These are phyloP conservation scores for Verasper variegatus DNA, from an alignment of 2,113 vertebrate species.

Conservation along the genomic window DNA sequence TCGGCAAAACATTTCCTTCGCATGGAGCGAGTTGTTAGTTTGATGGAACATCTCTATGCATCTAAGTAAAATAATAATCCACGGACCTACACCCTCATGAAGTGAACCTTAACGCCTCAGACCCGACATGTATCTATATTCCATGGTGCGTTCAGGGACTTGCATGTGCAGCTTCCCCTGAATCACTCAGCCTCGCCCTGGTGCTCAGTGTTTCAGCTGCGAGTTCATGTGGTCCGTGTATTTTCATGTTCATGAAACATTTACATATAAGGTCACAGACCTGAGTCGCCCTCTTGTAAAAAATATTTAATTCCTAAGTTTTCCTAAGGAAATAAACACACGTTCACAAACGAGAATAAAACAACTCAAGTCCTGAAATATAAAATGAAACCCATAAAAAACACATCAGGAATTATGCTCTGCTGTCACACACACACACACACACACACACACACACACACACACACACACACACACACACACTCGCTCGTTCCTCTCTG, in stretches of 20 bases:
- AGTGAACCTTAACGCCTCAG: not conserved
- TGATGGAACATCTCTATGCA: too few species aligned
- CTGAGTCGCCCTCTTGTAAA: not conserved
- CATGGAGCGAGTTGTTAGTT: too few species aligned
- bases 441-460: constrained; percentile 9
- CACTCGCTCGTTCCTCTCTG: constrained; percentile 56
- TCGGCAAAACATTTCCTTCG: too few species aligned
- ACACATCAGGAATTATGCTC: constrained; percentile 1
- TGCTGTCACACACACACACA: constrained; percentile 13
- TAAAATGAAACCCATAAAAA: not conserved
- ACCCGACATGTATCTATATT: not conserved
- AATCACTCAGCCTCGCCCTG: not conserved
- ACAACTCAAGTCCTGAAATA: not conserved
- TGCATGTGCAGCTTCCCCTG: too few species aligned
- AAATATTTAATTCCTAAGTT: not conserved
- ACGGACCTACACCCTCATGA: not conserved
- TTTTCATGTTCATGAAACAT: not conserved
- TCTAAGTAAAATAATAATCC: too few species aligned
- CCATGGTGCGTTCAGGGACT: not conserved
- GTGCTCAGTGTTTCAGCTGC: not conserved
- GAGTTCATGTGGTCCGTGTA: not conserved
- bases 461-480: constrained; percentile 33
- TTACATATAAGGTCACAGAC: not conserved
- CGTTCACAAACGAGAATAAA: not conserved
- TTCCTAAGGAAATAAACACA: not conserved